Evolutionary conservation across 2,113 vertebrate genomes (phyloP).

Genomic region (Myanophis thanlyinensis): DNA sequence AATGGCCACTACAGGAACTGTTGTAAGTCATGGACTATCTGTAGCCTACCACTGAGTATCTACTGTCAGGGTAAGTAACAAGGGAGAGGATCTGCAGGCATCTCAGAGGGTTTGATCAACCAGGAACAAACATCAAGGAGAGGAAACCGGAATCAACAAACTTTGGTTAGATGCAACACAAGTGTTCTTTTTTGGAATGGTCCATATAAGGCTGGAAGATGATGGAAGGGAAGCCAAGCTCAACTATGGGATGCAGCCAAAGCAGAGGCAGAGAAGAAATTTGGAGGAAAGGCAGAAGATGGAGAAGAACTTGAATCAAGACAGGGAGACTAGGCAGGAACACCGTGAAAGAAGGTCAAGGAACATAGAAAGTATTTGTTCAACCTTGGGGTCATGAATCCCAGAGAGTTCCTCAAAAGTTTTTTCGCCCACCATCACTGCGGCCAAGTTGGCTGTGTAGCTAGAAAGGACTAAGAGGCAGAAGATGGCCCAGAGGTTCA

Average conservation of each 20-base stretch:
- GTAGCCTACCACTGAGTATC: not conserved
- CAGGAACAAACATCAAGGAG: not conserved
- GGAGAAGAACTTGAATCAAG: not conserved
- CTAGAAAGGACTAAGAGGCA: conserved; percentile 97
- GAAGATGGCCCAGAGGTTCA: conserved; percentile 99
- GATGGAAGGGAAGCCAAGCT: not conserved
- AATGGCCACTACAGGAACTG: not conserved
- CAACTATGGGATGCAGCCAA: not conserved
- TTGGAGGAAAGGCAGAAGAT: not conserved
- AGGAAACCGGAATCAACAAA: not conserved
- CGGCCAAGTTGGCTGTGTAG: conserved; percentile 95
- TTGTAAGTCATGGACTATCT: not conserved
- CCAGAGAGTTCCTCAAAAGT: conserved; percentile 92
- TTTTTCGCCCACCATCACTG: conserved; percentile 97
- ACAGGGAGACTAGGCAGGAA: not conserved
- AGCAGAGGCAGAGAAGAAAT: not conserved
- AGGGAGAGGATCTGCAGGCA: not conserved
- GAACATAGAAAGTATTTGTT: not conserved
- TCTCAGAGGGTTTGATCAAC: not conserved
- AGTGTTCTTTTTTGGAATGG: not conserved
- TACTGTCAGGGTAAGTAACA: not conserved
- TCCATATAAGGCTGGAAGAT: not conserved
- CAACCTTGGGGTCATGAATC: conserved; percentile 94
- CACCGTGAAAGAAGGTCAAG: not conserved
- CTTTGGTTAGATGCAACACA: not conserved